Base-by-base conservation (phyloP, 2,797 vertebrate species). In the Sitta carolinensis region DNA sequence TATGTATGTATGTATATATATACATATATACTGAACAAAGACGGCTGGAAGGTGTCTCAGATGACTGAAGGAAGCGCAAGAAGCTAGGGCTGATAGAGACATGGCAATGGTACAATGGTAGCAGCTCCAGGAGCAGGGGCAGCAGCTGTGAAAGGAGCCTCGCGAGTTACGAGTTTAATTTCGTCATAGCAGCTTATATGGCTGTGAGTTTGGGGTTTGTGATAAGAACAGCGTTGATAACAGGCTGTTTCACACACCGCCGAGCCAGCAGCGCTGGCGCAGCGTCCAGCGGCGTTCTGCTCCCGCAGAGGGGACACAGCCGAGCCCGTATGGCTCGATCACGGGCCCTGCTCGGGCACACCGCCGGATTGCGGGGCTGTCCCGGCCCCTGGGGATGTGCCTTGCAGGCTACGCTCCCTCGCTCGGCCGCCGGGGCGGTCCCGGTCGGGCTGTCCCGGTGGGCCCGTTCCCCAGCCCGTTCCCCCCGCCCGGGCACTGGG, bases 161-260 rank as follows among this genome's bases (percentile, higher is more conserved):
- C 25, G 3, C 3, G 14, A 15, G 29, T 36, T 48, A 27, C 17
- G 17, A 21, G 36, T 38, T 68, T 9, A 9, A 22, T 50, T 69
- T 42, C 32, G 77, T 54, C 43, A 16, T 0, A 14, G 78, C 5
- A 22, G 26, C 61, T 73, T 34, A 32, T 11, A 36, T 1, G 16
- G 34, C 7, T 7, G 36, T 48, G 2, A 7, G 18, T 11, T 84
- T 11, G 2, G 8, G 8, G 10, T 20, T n/a, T 36, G 47, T 14
- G 61, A 20, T 19, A 42, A 52, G 26, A 61, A 32, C 26, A 30
- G 30, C 1, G 27, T 1, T 9, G 77, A 1, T n/a, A 22, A 42
- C 7, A 26, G 2, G 32, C 63, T 42, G 32, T 2, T 40, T 27
- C 2, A 43, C 7, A 7, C 1, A 5, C 0, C 2, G 62, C 48